Percentiles rank a stretch among this genome's conserved stretches.
Conservation (phyloP, 2,113 vertebrate genomes). For the Climacteris rufus region DNA sequence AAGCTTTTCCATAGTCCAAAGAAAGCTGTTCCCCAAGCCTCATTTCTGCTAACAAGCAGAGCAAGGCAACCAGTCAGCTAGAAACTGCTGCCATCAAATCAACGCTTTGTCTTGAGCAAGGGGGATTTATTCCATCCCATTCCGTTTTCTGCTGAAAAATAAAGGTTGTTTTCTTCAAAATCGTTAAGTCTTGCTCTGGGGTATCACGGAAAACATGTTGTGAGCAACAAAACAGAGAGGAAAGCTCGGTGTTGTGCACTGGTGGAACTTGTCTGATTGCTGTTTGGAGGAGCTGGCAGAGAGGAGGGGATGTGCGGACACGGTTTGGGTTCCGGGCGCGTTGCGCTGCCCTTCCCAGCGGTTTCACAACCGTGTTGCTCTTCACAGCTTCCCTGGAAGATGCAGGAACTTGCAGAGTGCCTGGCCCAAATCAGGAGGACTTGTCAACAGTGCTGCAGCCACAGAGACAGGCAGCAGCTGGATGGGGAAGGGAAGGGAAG, state of each 20-base stretch:
- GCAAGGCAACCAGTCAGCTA: slow-evolving; percentile 32
- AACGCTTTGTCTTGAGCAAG: not conserved
- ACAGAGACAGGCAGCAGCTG: slow-evolving; percentile 67
- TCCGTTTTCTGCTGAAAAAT: not conserved
- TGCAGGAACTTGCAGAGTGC: not conserved
- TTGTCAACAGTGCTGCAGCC: slow-evolving; percentile 58
- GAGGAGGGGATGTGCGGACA: not conserved
- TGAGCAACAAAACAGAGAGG: not conserved
- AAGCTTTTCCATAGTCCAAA: slow-evolving; percentile 7
- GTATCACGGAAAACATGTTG: fast-evolving
- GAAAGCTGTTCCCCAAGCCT: not conserved
- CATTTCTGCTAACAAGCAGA: slow-evolving; percentile 36
- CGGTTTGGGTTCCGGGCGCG: not conserved
- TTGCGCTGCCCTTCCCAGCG: fast-evolving
- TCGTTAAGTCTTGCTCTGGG: not conserved
- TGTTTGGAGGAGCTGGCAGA: not conserved
- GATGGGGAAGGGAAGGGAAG: slow-evolving; percentile 63
- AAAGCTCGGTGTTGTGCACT: fast-evolving
- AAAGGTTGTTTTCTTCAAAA: not conserved
- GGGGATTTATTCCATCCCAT: not conserved
- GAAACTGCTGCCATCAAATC: slow-evolving; percentile 1
- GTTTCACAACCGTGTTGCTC: not conserved
- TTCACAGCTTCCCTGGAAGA: not conserved
- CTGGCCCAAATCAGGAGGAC: slow-evolving; percentile 14
- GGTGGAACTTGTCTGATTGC: fast-evolving